Evolutionary conservation across 2,888 invertebrate species (phyloP).

Genomic region (Eurois occulta): DNA sequence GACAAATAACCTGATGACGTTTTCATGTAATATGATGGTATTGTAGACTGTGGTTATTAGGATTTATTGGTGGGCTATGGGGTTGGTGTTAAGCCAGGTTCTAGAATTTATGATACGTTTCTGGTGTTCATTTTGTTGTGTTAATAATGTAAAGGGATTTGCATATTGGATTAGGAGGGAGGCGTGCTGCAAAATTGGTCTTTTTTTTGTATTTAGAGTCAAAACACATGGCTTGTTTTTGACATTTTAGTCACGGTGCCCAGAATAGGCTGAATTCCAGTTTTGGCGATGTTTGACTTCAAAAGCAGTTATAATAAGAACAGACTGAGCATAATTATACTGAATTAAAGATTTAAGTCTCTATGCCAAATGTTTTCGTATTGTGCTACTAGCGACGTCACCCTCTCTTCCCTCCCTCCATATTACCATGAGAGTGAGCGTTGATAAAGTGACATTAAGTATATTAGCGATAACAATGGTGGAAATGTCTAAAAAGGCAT

Average conservation of each 20-base stretch:
- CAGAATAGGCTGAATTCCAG: not conserved
- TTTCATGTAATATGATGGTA: constrained; percentile 37
- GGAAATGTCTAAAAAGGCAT: not conserved
- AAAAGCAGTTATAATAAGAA: not conserved
- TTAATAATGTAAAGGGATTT: constrained; percentile 7
- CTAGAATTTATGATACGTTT: constrained; percentile 12
- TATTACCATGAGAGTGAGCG: not conserved
- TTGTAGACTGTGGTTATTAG: constrained; percentile 38
- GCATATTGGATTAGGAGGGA: not conserved
- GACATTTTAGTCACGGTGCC: not conserved
- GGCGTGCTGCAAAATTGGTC: not conserved
- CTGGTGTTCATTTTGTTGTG: constrained; percentile 13
- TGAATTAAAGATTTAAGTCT: not conserved
- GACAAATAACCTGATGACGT: constrained; percentile 43
- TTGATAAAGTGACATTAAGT: not conserved
- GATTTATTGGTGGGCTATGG: constrained; percentile 31
- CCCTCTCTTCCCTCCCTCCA: not conserved
- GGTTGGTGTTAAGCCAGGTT: not conserved
- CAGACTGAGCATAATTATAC: not conserved
- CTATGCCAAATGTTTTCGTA: not conserved
- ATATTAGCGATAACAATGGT: not conserved
- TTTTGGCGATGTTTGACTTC: not conserved
- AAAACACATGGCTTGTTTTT: not conserved
- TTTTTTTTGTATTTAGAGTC: not conserved
- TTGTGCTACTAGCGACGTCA: not conserved